Base-by-base conservation (phyloP, 2,888 invertebrate genomes). In the Brachyptera risi region DNA sequence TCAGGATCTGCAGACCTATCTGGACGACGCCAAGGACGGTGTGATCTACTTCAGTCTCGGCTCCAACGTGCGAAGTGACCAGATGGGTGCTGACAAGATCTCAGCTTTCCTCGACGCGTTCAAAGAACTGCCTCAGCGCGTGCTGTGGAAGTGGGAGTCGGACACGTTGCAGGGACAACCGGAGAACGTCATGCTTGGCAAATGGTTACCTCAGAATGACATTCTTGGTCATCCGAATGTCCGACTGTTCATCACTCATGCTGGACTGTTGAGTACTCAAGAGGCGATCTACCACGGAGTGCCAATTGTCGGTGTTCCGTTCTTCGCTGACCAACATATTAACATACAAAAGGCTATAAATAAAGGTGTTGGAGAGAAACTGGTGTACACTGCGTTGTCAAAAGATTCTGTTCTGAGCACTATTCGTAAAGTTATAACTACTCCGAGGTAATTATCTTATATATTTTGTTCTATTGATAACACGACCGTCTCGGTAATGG, bases 281-380 rank as follows among this genome's bases (percentile, higher is more conserved):
- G 79, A 80, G 64, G 73, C 78, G 1, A 69, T 79, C 54, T 76
- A 77, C 54, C 74, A 77, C 64, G 78, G 77, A 17, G 76, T 75
- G 15, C 79, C 80, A 0, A 68, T 79, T n/a, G 67, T 80, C n/a
- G 79, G 78, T 63, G 76, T 82, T 31, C 80, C 81, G 0, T 69
- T 81, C 38, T 79, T 80, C 65, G 80, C 80, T n/a, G 80, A 80
- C 67, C 77, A 77, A 65, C 51, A 61, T 19, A 44, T 65, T 63
- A 73, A 77, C 67, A 69, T 76, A 15, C 66, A 70, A 21, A 67
- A 70, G 2, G 69, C 71, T 1, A 59, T 67, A 2, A 62, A 62
- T 2, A 60, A 67, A 17, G 76, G 76, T 0, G 72, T 71, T 24
- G 77, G 73, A 0, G 59, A 74, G 13, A 73, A 50, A 2, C 37